Base-by-base conservation (phyloP, 2,797 vertebrate species). In the Amniataba percoides region DNA sequence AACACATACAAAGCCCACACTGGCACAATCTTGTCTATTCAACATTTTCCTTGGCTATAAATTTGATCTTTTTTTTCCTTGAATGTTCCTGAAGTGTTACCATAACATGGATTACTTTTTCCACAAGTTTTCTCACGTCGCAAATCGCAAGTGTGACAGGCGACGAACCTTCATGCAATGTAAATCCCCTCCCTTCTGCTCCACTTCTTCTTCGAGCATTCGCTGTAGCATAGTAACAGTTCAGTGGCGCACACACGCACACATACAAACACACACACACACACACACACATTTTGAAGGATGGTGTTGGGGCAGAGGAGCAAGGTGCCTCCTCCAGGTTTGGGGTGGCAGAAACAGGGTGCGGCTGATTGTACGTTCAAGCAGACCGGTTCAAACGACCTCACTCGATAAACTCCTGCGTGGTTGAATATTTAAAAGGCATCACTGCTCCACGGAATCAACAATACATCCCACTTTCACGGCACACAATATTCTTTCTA, bases 11-110 rank as follows among this genome's bases (percentile, higher is more conserved):
- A 83, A 85, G 74, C 62, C 69, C 78, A 87, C 67, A 83, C 85
- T 77, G 81, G 86, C 78, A 86, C 80, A 78, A 31, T 78, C 63
- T 81, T 71, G 52, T 79, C 65, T 63, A 71, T 74, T 87, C 61
- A 72, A 78, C 49, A 78, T 70, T 70, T 77, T 90, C 78, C 88
- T 85, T 90, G 81, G 87, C 81, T 86, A 81, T 74, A 67, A 83
- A 87, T 16, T 16, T 69, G 66, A 88, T 85, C 16, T 52, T 77
- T 74, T 71, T 39, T 23, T 51, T 5, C 53, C 59, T 52, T 57
- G 69, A 39, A 75, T 81, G 65, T 83, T 89, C 84, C 78, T 90
- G 71, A 88, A 83, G 79, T 80, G 75, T 81, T 75, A 48, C 31
- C 16, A 21, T 74, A 81, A 81, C 72, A 77, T 40, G 9, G 59